These are phyloP conservation scores for Prinia subflava DNA, from an alignment of 2,113 vertebrate genomes.

Conservation along the genomic window DNA sequence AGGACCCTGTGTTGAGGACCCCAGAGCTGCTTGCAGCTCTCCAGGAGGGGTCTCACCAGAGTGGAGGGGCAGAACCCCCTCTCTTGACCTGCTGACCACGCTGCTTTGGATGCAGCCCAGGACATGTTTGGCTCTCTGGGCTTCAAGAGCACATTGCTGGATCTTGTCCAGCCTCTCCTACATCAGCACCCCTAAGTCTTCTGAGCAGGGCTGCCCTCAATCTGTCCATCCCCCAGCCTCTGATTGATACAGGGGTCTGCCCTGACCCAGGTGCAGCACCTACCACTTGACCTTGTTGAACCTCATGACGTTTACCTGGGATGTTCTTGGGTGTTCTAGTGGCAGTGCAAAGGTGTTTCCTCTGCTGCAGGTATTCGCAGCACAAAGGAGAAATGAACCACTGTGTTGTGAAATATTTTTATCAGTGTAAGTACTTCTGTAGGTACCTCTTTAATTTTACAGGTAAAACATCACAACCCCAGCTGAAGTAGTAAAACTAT, in stretches of 20 bases:
- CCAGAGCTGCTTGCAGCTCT: not conserved
- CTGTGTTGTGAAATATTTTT: not conserved
- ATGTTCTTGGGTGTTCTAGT: not conserved
- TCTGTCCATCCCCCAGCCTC: not conserved
- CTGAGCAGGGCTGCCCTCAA: not conserved
- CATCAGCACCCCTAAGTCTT: not conserved
- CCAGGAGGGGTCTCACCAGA: not conserved
- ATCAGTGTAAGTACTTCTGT: not conserved
- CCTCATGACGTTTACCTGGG: not conserved
- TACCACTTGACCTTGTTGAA: not conserved
- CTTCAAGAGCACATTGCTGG: not conserved
- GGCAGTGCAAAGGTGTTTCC: not conserved
- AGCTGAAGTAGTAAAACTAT: not conserved
- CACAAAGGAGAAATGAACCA: not conserved
- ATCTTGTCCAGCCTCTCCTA: not conserved
- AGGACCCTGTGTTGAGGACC: not conserved
- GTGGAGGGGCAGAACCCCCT: not conserved
- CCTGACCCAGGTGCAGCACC: not conserved
- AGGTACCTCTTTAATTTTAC: not conserved
- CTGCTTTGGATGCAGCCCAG: not conserved
- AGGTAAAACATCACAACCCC: not conserved
- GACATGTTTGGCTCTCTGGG: rapidly evolving
- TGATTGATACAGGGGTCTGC: not conserved
- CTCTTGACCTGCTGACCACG: rapidly evolving
- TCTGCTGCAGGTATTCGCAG: not conserved